Conservation (phyloP, 2,888 invertebrate species). For the Drosophila mimica region DNA sequence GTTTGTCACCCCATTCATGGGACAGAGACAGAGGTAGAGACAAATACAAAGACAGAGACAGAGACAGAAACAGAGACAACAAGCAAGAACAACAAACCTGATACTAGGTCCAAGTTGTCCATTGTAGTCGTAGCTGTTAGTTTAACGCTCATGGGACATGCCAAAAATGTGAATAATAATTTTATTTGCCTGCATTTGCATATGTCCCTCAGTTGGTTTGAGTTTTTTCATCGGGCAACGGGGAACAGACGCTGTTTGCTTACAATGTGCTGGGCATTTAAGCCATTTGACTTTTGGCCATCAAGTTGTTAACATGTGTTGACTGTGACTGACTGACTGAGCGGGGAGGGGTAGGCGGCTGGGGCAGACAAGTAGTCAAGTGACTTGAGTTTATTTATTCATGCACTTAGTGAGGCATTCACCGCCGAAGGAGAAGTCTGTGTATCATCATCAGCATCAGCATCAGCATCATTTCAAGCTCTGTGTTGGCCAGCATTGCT, state of each 20-base stretch:
- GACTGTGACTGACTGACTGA: constrained; percentile 40
- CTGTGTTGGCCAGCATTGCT: constrained; percentile 56
- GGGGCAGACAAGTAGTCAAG: constrained; percentile 49
- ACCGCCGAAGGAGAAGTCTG: constrained; percentile 42
- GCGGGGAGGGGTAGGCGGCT: constrained; percentile 2
- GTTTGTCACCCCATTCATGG: constrained; percentile 54
- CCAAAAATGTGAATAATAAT: constrained; percentile 80
- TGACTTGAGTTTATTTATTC: constrained; percentile 76
- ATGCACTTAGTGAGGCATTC: constrained; percentile 78
- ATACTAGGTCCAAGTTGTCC: constrained; percentile 61
- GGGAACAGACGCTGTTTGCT: constrained; percentile 59
- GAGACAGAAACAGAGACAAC: background rate
- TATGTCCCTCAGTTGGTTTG: constrained; percentile 52
- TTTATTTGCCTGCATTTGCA: constrained; percentile 78
- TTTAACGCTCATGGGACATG: constrained; percentile 79
- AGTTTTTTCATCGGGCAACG: constrained; percentile 3
- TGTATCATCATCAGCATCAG: constrained; percentile 35
- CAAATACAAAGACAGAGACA: background rate
- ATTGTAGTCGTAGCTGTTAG: constrained; percentile 71
- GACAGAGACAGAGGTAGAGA: background rate
- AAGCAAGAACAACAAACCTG: constrained; percentile 16
- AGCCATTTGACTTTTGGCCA: constrained; percentile 78
- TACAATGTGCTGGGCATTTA: constrained; percentile 75
- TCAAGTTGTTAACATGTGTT: constrained; percentile 80
- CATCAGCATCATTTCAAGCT: constrained; percentile 48